Evolutionary conservation across 2,888 invertebrate genomes (phyloP).

Genomic region (Lathronympha strigana): DNA sequence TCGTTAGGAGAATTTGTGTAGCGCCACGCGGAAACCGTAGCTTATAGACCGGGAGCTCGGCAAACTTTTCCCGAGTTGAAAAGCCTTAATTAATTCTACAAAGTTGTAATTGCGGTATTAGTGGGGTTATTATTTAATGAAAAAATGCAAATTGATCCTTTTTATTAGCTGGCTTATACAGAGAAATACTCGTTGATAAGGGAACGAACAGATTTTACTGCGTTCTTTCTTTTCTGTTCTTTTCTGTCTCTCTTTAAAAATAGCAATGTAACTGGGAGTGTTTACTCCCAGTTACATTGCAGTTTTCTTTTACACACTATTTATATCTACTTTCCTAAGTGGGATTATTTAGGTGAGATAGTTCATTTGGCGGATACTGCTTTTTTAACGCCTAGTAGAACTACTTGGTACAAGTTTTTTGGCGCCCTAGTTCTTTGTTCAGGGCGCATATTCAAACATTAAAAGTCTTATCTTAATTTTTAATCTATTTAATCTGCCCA

Average conservation of each 20-base stretch:
- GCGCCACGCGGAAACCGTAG: conserved; percentile 15
- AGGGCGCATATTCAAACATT: conserved; percentile 24
- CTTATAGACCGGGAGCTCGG: conserved; percentile 1
- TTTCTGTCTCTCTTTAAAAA: too few relatives aligned
- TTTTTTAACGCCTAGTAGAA: background rate
- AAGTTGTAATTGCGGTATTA: conserved; percentile 8
- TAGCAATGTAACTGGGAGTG: too few relatives aligned
- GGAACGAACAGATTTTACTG: too few relatives aligned
- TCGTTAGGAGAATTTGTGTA: conserved; percentile 33
- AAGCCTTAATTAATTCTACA: conserved; percentile 4
- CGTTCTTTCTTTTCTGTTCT: too few relatives aligned
- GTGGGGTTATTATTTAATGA: background rate
- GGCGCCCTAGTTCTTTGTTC: conserved; percentile 49
- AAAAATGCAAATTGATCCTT: background rate
- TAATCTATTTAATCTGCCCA: background rate
- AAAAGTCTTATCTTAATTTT: background rate
- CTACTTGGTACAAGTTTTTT: conserved; percentile 13
- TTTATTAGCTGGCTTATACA: too few relatives aligned
- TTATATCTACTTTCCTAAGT: too few relatives aligned
- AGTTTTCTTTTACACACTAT: too few relatives aligned
- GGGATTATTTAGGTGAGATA: background rate
- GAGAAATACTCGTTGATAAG: too few relatives aligned
- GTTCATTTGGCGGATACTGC: background rate
- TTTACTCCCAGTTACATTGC: too few relatives aligned
- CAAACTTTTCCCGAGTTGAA: conserved; percentile 10